phyloP scores from a whole-genome alignment of 2,888 invertebrate genomes.

The Megalurothrips usitatus region DNA sequence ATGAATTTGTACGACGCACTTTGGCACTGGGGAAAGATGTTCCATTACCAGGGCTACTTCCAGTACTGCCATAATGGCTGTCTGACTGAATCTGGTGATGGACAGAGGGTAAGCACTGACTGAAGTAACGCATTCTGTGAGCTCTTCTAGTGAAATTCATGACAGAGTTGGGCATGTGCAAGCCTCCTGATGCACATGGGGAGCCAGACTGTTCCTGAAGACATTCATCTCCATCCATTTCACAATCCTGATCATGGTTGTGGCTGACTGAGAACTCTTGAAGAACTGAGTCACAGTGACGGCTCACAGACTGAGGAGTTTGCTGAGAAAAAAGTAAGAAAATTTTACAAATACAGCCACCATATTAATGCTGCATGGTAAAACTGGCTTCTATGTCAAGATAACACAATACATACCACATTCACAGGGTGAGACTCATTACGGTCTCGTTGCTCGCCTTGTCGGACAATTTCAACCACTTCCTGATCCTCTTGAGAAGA shows the following conservation, averaged over 20 bases:
- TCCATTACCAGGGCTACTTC: constrained; percentile 49
- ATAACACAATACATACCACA: constrained; percentile 17
- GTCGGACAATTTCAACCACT: constrained; percentile 52
- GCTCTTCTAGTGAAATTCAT: constrained; percentile 53
- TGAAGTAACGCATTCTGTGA: constrained; percentile 57
- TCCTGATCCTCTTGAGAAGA: constrained; percentile 50
- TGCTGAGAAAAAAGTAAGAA: background rate
- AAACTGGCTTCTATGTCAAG: too few relatives aligned
- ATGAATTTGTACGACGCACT: constrained; percentile 61
- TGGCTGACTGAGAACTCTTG: constrained; percentile 40
- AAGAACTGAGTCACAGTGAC: constrained; percentile 47
- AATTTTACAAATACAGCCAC: background rate
- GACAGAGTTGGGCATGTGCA: constrained; percentile 51
- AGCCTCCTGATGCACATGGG: constrained; percentile 55
- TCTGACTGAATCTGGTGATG: constrained; percentile 32
- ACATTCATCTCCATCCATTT: constrained; percentile 42
- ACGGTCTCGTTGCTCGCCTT: constrained; percentile 41
- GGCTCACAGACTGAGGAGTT: constrained; percentile 30
- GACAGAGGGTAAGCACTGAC: constrained; percentile 54
- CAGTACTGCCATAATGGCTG: constrained; percentile 40
- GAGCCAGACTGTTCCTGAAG: constrained; percentile 44
- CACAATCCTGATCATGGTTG: constrained; percentile 35
- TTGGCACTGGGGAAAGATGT: constrained; percentile 39
- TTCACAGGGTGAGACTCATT: constrained; percentile 34
- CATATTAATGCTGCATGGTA: too few relatives aligned